Evolutionary conservation across 2,797 vertebrate genomes (phyloP), one percentile per base, ranked within the genome.

Genomic region (Hydrophis major): DNA sequence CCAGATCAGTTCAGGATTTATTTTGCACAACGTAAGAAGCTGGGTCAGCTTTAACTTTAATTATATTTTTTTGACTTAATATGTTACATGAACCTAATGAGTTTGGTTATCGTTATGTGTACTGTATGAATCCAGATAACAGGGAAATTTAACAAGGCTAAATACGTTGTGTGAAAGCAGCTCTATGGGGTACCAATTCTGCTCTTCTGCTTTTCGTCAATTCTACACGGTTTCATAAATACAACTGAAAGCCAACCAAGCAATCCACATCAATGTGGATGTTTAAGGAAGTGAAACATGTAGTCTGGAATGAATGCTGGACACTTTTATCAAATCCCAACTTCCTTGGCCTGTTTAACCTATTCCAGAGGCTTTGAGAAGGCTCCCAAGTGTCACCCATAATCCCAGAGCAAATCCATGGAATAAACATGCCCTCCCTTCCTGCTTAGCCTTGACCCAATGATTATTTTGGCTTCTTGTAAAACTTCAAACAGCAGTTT

Each of bases 261-360:
- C 25, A 83, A 92, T 37, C 91, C 28, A 56, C n/a, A 59, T 20
- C 7, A n/a, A 50, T 32, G 4, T 47, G 18, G 88, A 93, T 93
- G 90, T 91, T 57, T 13, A 42, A 93, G 89, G 90, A 92, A 92
- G 27, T 60, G 87, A 94, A 95, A 96, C 92, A 94, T 53, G 32
- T 20, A 83, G 42, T 47, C 37, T 83, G 92, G 91, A 96, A 93
- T 91, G 60, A 56, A 91, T 94, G 91, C 88, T 78, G 63, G 88
- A 83, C 66, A 28, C 27, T 89, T 47, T 61, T 88, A 87, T 89
- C 90, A 87, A 69, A 55, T 83, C 42, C 11, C 13, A 22, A 55
- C 87, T 96, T 96, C 92, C 95, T 93, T 74, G 74, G 90, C 83
- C 91, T 95, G 60, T 92, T 92, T 94, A 94, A 89, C 37, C 1